A percentile compares a stretch with the other conserved stretches of the same genome.
These are phyloP conservation scores for Lophotriccus pileatus DNA, from an alignment of 2,797 vertebrate species.

Conservation along the genomic window DNA sequence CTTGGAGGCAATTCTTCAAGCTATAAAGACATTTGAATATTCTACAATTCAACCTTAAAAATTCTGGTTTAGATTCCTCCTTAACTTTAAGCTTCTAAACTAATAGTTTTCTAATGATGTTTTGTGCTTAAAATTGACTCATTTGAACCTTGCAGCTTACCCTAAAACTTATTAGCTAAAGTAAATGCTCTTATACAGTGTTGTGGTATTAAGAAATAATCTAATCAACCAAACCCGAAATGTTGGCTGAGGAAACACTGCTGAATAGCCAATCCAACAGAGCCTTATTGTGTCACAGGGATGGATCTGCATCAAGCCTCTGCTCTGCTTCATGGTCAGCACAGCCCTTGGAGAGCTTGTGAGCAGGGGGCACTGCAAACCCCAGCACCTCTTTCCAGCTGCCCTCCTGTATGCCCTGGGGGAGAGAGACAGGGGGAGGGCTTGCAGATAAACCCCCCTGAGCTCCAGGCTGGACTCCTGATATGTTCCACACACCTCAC, in stretches of 20 bases:
- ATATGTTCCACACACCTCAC: neutral
- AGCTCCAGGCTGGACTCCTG: neutral
- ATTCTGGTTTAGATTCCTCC: neutral
- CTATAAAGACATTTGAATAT: neutral
- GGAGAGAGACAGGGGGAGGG: neutral
- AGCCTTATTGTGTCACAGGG: neutral
- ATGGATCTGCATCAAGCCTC: slow-evolving; percentile 1
- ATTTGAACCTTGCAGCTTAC: neutral
- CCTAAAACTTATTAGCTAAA: slow-evolving; percentile 5
- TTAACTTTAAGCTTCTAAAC: neutral
- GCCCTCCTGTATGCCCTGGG: neutral
- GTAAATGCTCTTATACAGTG: neutral
- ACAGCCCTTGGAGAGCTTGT: neutral
- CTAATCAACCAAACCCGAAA: slow-evolving; percentile 4
- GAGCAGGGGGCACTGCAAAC: neutral
- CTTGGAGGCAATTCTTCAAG: neutral
- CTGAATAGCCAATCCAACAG: neutral
- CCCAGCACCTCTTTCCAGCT: neutral
- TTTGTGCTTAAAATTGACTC: neutral
- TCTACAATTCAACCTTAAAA: neutral
- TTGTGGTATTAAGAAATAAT: slow-evolving; percentile 3
- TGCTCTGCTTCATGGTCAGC: neutral
- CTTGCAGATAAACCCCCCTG: neutral
- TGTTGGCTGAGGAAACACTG: neutral
- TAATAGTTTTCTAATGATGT: neutral